phyloP scores from a whole-genome alignment of 2,888 invertebrate genomes.

The Sabellastarte sp. region DNA sequence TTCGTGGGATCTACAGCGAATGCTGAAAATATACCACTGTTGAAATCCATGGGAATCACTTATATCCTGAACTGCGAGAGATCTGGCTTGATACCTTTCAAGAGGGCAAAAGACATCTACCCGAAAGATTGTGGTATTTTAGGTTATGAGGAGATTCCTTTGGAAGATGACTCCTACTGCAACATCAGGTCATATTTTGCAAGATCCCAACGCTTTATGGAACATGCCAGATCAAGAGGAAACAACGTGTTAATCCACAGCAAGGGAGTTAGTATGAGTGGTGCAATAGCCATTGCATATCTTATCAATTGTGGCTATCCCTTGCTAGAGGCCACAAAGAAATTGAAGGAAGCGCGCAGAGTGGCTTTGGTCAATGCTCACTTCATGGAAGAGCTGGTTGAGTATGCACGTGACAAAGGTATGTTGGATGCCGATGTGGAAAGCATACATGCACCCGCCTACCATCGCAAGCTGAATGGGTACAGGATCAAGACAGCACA shows the following conservation, averaged over 20 bases:
- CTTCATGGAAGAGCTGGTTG: neutral
- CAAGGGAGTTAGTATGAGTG: neutral
- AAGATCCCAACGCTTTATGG: neutral
- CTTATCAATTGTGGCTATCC: neutral
- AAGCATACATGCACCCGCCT: neutral
- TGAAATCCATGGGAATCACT: neutral
- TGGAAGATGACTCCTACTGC: neutral
- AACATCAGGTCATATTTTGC: neutral
- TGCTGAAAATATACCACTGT: neutral
- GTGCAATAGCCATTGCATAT: neutral
- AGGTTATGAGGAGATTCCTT: neutral
- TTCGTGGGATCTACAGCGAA: neutral
- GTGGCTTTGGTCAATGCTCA: neutral
- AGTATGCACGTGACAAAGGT: neutral
- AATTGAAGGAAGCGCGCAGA: neutral
- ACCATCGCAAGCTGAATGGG: conserved; percentile 5
- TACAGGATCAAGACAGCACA: conserved; percentile 13
- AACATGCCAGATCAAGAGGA: neutral
- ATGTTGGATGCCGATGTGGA: neutral
- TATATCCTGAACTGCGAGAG: neutral
- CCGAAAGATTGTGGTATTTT: neutral
- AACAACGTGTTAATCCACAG: neutral
- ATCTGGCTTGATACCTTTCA: neutral
- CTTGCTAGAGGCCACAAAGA: neutral
- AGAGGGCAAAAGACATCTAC: neutral